phyloP scores from a whole-genome alignment of 2,888 invertebrate species.

The Nymphalis urticae region DNA sequence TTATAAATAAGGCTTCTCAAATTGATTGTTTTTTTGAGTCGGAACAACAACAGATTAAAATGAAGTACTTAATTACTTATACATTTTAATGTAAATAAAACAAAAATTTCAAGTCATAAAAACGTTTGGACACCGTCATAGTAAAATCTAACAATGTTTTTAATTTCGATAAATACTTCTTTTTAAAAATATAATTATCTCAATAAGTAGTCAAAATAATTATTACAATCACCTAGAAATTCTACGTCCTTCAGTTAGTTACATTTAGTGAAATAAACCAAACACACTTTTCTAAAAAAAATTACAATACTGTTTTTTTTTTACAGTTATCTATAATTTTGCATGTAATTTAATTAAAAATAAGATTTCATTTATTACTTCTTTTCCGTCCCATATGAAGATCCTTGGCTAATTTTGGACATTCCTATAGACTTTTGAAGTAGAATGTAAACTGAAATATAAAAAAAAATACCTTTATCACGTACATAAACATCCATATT shows the following conservation, averaged over 20 bases:
- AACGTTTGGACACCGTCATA: neutral
- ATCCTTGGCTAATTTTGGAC: constrained; percentile 92
- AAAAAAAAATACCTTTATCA: constrained; percentile 33
- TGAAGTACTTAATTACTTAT: neutral
- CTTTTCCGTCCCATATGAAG: constrained; percentile 87
- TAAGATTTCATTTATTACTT: constrained; percentile 58
- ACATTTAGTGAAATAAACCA: neutral
- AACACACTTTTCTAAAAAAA: neutral
- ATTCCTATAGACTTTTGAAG: constrained; percentile 90
- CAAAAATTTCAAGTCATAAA: neutral
- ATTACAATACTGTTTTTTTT: constrained; percentile 15
- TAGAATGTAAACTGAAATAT: constrained; percentile 87
- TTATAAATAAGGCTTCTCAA: neutral
- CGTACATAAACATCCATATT: too few relatives aligned
- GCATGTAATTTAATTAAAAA: neutral
- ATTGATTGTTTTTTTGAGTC: neutral
- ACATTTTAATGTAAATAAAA: too few relatives aligned
- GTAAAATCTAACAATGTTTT: constrained; percentile 4
- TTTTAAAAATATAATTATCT: constrained; percentile 3
- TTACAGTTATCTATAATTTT: constrained; percentile 8
- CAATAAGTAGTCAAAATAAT: constrained; percentile 1
- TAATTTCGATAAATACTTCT: constrained; percentile 1
- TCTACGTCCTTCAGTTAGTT: neutral
- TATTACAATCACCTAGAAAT: neutral
- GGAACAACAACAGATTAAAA: neutral